phyloP scores from a whole-genome alignment of 1,140 invertebrate species.

The Zaprionus ghesquierei region DNA sequence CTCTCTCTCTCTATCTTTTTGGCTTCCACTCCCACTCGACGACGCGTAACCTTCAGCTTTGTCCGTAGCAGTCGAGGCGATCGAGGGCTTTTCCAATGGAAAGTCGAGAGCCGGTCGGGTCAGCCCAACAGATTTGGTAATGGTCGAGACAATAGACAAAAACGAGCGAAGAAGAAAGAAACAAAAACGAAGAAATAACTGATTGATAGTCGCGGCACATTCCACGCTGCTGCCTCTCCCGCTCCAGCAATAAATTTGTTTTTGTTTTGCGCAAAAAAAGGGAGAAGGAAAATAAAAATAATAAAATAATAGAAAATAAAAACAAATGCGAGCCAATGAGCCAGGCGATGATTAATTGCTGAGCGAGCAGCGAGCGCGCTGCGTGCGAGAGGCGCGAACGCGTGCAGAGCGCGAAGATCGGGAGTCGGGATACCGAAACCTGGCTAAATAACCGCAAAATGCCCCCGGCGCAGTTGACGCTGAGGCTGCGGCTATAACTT shows the following conservation, averaged over 20 bases:
- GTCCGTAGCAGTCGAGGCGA: slow-evolving; percentile 10
- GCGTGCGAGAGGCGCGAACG: slow-evolving; percentile 39
- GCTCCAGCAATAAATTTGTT: slow-evolving; percentile 66
- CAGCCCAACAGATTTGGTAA: slow-evolving; percentile 42
- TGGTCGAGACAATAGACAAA: slow-evolving; percentile 45
- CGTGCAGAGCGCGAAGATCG: slow-evolving; percentile 3
- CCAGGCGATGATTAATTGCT: slow-evolving; percentile 71
- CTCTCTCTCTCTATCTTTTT: slow-evolving; percentile 17
- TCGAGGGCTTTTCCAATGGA: slow-evolving; percentile 75
- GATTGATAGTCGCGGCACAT: slow-evolving; percentile 79
- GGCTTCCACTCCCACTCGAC: not conserved
- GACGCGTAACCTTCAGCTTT: slow-evolving; percentile 57
- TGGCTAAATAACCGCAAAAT: not conserved
- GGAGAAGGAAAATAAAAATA: not conserved
- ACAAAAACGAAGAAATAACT: slow-evolving; percentile 38
- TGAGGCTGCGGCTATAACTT: too few species aligned
- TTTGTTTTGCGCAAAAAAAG: slow-evolving; percentile 53
- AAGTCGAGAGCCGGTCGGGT: slow-evolving; percentile 63
- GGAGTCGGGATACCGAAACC: not conserved
- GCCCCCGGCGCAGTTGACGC: not conserved
- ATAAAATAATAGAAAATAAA: slow-evolving; percentile 7
- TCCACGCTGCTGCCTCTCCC: slow-evolving; percentile 52
- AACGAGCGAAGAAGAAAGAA: not conserved
- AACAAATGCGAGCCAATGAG: slow-evolving; percentile 52
- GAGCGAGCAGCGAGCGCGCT: slow-evolving; percentile 38